Conservation (phyloP, 2,113 vertebrate genomes). For the Antigone vipio region DNA sequence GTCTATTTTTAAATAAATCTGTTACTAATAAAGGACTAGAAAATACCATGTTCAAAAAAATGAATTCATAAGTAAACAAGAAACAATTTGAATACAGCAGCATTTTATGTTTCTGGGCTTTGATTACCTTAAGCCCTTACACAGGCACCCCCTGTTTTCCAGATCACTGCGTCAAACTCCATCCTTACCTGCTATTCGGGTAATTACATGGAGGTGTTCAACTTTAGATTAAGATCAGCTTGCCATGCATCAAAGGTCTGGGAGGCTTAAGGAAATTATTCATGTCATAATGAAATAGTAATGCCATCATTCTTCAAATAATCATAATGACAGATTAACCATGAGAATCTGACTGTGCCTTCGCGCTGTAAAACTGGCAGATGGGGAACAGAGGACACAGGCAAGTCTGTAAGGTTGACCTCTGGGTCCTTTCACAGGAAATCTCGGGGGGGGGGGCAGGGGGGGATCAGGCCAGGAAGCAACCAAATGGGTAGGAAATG, state of each 20-base stretch:
- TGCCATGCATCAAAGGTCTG: not conserved
- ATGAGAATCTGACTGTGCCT: not conserved
- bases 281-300: not conserved
- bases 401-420: not conserved
- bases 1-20: not conserved
- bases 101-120: not conserved
- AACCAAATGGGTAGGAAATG: not conserved
- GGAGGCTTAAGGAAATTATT: not conserved
- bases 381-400: not conserved
- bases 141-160: not conserved
- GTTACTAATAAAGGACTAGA: not conserved
- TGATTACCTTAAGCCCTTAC: not conserved
- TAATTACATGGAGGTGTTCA: not conserved
- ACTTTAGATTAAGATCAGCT: slow-evolving; percentile 2
- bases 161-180: not conserved
- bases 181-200: not conserved
- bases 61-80: not conserved
- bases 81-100: not conserved
- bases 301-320: not conserved
- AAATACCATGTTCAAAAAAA: not conserved
- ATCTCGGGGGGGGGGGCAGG: fast-evolving
- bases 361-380: not conserved
- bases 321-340: not conserved
- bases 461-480: not conserved
- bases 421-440: not conserved